Base-by-base conservation (phyloP, 2,797 vertebrate genomes). In the Tympanoctomys barrerae region DNA sequence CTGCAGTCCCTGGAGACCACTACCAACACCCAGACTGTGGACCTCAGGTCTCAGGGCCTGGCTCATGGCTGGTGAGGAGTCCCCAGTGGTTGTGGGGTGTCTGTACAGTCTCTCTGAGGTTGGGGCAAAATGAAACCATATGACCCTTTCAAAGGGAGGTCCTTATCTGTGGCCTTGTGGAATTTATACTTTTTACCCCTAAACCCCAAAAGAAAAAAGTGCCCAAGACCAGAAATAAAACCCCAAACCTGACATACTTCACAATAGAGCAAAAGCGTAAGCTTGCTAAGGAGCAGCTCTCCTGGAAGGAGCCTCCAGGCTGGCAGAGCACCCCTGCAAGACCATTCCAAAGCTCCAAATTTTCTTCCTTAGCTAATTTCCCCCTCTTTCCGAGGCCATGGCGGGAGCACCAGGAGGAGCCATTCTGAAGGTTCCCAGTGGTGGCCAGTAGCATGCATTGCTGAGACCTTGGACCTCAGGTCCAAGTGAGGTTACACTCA, bases 41-140 rank as follows among this genome's bases (percentile, higher is more conserved):
- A 54, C 54, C 26, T 8, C 42, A 66, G 77, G 80, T 85, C 64
- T 11, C 0, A 42, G 31, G 57, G 79, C 78, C 62, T 61, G 73
- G 39, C 2, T 86, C n/a, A 5, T 1, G 54, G 64, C 28, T n/a
- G 52, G 64, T 36, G 64, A 92, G 81, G 83, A 68, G 49, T 78
- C 62, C 84, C 78, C 85, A 39, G 33, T 26, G 81, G 18, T 31
- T n/a, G 36, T 57, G 24, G 91, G 85, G 95, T 90, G 87, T 52
- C 70, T 36, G 8, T 85, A 0, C 61, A 52, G 90, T 87, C 97
- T 96, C 91, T 96, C 95, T 8, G 78, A 94, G 54, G 97, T 97
- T 96, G 96, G 97, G 64, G 62, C 96, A 98, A 98, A 98, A 97
- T 9, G 95, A 98, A 98, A 98, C 97, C 98, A 98, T 97, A 97